Evolutionary conservation across 2,113 vertebrate genomes (phyloP).

Genomic region (Menidia beryllina): DNA sequence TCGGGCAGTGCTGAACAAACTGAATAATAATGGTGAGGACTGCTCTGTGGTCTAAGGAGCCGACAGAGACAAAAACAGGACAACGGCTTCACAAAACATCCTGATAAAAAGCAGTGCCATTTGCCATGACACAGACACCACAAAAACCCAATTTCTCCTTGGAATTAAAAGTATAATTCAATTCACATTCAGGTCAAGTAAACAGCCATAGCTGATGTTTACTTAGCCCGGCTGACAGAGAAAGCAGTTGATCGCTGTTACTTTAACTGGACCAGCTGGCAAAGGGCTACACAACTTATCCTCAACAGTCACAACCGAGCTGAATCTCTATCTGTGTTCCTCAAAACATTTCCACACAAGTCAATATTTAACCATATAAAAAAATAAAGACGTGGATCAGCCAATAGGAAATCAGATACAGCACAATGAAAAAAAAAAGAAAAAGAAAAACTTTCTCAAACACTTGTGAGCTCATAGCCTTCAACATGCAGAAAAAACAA

Average conservation of each 20-base stretch:
- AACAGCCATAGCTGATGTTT: constrained; percentile 32
- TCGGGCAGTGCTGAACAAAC: too few relatives aligned
- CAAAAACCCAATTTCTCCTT: neutral
- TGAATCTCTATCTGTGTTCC: constrained; percentile 12
- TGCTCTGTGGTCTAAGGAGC: neutral
- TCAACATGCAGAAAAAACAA: neutral
- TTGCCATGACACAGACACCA: too few relatives aligned
- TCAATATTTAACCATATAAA: constrained; percentile 32
- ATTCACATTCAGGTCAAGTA: neutral
- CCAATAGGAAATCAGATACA: constrained; percentile 7
- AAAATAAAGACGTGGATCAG: neutral
- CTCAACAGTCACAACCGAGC: constrained; percentile 16
- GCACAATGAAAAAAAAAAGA: neutral
- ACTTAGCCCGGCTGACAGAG: constrained; percentile 28
- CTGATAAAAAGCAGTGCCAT: too few relatives aligned
- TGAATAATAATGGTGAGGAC: neutral
- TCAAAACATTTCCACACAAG: constrained; percentile 17
- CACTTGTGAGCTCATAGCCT: neutral
- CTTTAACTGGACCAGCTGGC: neutral
- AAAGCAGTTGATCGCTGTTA: constrained; percentile 14
- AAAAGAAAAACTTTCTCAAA: neutral
- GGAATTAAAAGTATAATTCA: neutral
- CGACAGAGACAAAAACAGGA: neutral
- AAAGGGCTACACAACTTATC: constrained; percentile 22
- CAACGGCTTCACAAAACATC: neutral